These are phyloP conservation scores for Erythrocebus patas DNA, from an alignment of 2,113 vertebrate species.

Conservation along the genomic window DNA sequence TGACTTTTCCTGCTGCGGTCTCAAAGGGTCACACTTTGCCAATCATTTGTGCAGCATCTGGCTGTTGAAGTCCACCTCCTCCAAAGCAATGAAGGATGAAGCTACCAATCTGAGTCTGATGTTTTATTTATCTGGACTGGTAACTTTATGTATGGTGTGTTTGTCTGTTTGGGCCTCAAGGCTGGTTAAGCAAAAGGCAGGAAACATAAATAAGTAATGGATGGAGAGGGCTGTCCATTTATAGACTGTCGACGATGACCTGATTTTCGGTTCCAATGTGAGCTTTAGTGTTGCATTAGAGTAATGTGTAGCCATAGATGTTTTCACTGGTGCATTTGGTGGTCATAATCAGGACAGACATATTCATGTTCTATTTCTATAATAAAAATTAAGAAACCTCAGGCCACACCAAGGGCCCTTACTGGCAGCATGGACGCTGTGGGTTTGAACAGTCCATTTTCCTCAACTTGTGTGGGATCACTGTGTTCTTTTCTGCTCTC, in stretches of 20 bases:
- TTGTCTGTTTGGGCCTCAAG: constrained; percentile 68
- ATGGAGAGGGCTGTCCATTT: constrained; percentile 59
- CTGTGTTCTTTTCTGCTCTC: constrained; percentile 40
- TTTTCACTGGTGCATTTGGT: constrained; percentile 20
- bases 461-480: constrained; percentile 31
- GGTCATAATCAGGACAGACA: constrained; percentile 52
- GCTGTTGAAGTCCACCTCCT: neutral
- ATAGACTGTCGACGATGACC: constrained; percentile 63
- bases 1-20: neutral
- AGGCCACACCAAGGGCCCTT: neutral
- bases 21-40: neutral
- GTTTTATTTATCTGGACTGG: constrained; percentile 69
- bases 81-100: neutral
- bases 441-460: neutral
- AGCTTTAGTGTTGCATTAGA: constrained; percentile 14
- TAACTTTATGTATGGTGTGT: constrained; percentile 58
- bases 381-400: constrained; percentile 58
- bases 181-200: constrained; percentile 67
- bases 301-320: neutral
- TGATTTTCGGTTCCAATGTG: constrained; percentile 58
- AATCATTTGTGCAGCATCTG: neutral
- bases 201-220: constrained; percentile 73
- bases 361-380: constrained; percentile 57
- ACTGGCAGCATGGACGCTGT: neutral
- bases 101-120: constrained; percentile 57